Evolutionary conservation across 2,797 vertebrate species (phyloP), one percentile per base, ranked within the genome.

Genomic region (Siniperca obscura): DNA sequence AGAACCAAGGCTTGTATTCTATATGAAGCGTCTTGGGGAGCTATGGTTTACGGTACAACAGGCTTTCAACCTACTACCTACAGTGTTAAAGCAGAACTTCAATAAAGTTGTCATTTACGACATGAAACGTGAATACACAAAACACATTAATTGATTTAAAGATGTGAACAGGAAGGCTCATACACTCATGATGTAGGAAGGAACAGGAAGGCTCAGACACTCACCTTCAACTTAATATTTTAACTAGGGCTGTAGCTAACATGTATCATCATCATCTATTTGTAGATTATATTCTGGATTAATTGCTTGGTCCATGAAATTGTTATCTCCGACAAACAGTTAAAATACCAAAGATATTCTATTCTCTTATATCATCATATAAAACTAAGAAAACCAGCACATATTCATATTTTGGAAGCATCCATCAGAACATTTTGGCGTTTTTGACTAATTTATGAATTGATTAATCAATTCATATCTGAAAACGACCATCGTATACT

Each of bases 1-100:
- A 19, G 64, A 78, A 76, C 38, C 56, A 48, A 80, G 56, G 44
- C 52, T 42, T 36, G 22, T 6, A 34, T 60, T 85, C 64, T 75
- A 78, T 70, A 77, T 12, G 81, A 82, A 70, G 81, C 27, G 14
- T 86, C 77, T 83, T 61, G 13, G 13, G n/a, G 8, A 30, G 55
- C 2, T 22, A 40, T 12, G 3, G 27, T 4, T 21, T 21, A 59
- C n/a, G 56, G 34, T 30, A 14, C 22, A 55, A 56, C 10, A 5
- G 36, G 48, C 19, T 55, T 56, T 82, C 64, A 55, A 70, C 42
- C 62, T 68, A 44, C 25, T 22, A 27, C 14, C 17, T 42, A 0
- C n/a, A 13, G 34, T 22, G 59, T 55, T 13, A 1, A 52, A 12
- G 21, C 11, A 21, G n/a, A 11, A 66, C 46, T 62, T 38, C 16